Evolutionary conservation across 2,888 invertebrate genomes (phyloP), one percentile per base, ranked within the genome.

Genomic region (Glomeris marginata): DNA sequence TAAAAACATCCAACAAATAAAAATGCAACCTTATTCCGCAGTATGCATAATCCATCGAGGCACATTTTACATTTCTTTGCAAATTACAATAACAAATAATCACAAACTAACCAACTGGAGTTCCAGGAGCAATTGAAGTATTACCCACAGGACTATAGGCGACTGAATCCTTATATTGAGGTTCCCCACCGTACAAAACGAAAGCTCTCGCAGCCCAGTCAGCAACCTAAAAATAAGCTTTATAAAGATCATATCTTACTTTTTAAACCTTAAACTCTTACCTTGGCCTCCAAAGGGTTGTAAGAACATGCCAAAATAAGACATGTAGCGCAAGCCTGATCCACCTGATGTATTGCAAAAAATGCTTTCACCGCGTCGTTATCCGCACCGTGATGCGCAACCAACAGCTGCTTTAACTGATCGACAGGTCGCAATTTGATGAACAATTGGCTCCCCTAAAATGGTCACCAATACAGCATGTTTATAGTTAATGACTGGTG

Each of bases 131-230:
- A 28, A 28, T 5, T 28, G 28, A 28, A 3, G 28, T 5, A 28
- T 8, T 28, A 28, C 28, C 28, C 3, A 28, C 28, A 28, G 28
- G 28, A 28, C 8, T 28, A 28, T 28, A 28, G 28, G 28, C 28
- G 3, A 8, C 4, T 5, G 8, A 28, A 28, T 28, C 28, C 8
- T 28, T 28, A 28, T 28, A 28, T 28, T 56, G 54, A 2, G 70
- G 65, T 38, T 90, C 88, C 1, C 86, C 85, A 21, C 95, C 94
- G 63, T 87, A 91, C 55, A 88, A 69, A 68, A 92, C 86, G 69
- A 92, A 90, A 0, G 92, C 90, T 58, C 87, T 78, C 0, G 87
- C 81, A 0, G 94, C 92, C 81, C 86, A 84, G 62, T 90, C 83
- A 45, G 81, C 77, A 1, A 77, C 66, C 70, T 75, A 62, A 2